phyloP scores from a whole-genome alignment of 2,113 vertebrate genomes.

The Pygoscelis antarcticus region DNA sequence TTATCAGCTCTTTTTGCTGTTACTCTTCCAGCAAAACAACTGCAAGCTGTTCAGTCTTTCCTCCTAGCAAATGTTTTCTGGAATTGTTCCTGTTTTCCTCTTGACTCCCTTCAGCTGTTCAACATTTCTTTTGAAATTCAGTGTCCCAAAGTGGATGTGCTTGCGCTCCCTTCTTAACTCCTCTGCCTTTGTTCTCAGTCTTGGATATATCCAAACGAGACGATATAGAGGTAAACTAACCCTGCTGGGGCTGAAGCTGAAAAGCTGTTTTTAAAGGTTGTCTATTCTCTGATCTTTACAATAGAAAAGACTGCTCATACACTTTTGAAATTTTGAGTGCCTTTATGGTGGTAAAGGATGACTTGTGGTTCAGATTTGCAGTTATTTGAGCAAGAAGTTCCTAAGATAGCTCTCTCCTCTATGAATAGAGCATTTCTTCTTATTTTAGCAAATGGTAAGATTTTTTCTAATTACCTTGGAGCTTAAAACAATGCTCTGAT shows the following conservation, averaged over 20 bases:
- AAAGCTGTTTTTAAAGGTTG: background rate
- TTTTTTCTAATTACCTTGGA: background rate
- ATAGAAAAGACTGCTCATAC: background rate
- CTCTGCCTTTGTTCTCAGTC: background rate
- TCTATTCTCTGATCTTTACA: background rate
- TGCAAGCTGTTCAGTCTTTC: background rate
- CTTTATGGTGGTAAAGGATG: background rate
- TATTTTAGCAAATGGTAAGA: background rate
- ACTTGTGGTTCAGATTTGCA: background rate
- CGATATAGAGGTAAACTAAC: background rate
- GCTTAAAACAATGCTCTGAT: background rate
- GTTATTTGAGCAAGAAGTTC: background rate
- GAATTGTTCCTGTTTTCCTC: background rate
- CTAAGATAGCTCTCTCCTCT: background rate
- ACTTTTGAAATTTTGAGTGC: background rate
- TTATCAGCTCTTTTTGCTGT: background rate
- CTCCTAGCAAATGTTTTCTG: background rate
- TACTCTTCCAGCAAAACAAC: background rate
- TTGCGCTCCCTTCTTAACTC: background rate
- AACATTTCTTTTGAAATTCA: background rate
- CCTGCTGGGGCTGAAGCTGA: background rate
- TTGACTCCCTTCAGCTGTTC: background rate
- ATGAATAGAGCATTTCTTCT: fast-evolving
- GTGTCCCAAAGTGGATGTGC: background rate
- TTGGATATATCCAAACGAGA: background rate